Evolutionary conservation across 64 coral and sea anemone genomes (phyloP).

Genomic region (Montipora cactus): DNA sequence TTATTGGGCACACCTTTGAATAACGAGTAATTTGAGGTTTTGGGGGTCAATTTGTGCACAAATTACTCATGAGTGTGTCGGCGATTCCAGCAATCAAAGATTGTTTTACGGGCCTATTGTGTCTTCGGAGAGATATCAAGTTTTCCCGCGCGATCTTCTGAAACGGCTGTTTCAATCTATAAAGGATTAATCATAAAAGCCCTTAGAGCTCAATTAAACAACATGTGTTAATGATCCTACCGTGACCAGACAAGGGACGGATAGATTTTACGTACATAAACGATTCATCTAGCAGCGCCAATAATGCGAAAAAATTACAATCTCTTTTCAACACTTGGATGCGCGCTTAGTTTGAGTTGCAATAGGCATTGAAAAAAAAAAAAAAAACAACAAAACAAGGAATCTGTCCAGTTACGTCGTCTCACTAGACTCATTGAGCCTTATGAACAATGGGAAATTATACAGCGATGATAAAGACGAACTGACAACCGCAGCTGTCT

Average conservation of each 20-base stretch:
- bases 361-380: neutral
- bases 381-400: too few relatives aligned
- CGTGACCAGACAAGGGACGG: neutral
- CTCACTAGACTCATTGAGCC: conserved; percentile 53
- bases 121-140: neutral
- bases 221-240: conserved; percentile 90
- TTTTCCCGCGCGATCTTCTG: conserved; percentile 5
- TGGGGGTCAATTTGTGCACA: neutral
- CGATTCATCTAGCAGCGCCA: neutral
- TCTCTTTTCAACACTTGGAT: neutral
- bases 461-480: conserved; percentile 86
- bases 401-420: conserved; percentile 7
- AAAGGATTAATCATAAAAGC: conserved; percentile 69
- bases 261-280: neutral
- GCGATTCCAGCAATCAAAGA: neutral
- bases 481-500: conserved; percentile 78
- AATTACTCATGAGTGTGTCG: neutral
- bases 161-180: conserved; percentile 66
- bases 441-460: conserved; percentile 91
- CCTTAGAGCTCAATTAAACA: conserved; percentile 96
- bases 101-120: neutral
- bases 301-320: too few relatives aligned
- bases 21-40: conserved; percentile 27
- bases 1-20: conserved; percentile 36
- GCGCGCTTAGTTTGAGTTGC: conserved; percentile 2